A percentile compares a stretch with the other conserved stretches of the same genome.
These are phyloP conservation scores for Chromis chromis DNA, from an alignment of 2,797 vertebrate species.

Conservation along the genomic window DNA sequence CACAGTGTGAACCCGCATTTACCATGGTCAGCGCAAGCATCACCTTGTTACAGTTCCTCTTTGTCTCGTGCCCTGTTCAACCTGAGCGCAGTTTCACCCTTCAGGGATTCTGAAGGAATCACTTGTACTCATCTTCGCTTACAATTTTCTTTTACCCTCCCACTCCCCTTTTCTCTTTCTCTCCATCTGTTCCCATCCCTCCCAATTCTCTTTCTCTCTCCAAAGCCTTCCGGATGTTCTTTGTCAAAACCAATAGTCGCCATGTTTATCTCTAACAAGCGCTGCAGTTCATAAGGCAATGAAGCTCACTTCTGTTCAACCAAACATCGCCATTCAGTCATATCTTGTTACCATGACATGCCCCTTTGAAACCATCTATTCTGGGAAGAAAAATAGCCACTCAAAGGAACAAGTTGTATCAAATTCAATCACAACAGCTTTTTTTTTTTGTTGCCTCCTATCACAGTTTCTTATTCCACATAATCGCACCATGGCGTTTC, in stretches of 20 bases:
- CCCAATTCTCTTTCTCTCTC: slow-evolving; percentile 35
- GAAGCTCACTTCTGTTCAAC: slow-evolving; percentile 56
- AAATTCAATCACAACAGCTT: slow-evolving; percentile 55
- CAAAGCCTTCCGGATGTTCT: slow-evolving; percentile 52
- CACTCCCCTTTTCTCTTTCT: not conserved
- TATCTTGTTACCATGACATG: slow-evolving; percentile 53
- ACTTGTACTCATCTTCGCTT: slow-evolving; percentile 35
- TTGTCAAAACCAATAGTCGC: slow-evolving; percentile 61
- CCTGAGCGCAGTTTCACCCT: slow-evolving; percentile 37
- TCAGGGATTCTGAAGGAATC: slow-evolving; percentile 35
- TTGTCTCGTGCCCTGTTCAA: slow-evolving; percentile 40
- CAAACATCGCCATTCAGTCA: slow-evolving; percentile 68
- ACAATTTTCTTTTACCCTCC: slow-evolving; percentile 17
- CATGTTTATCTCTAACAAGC: slow-evolving; percentile 62
- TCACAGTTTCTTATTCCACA: slow-evolving; percentile 42
- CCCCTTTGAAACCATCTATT: slow-evolving; percentile 54
- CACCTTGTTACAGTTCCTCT: slow-evolving; percentile 52
- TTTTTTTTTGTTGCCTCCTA: slow-evolving; percentile 16
- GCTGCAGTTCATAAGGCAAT: slow-evolving; percentile 55
- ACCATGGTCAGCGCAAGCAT: slow-evolving; percentile 40
- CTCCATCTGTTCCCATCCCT: slow-evolving; percentile 26
- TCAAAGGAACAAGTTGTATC: slow-evolving; percentile 48
- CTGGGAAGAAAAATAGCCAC: slow-evolving; percentile 28
- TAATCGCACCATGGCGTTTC: slow-evolving; percentile 34
- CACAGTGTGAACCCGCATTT: slow-evolving; percentile 55